Conservation (phyloP, 2,888 invertebrate genomes). For the Limnephilus auricula region DNA sequence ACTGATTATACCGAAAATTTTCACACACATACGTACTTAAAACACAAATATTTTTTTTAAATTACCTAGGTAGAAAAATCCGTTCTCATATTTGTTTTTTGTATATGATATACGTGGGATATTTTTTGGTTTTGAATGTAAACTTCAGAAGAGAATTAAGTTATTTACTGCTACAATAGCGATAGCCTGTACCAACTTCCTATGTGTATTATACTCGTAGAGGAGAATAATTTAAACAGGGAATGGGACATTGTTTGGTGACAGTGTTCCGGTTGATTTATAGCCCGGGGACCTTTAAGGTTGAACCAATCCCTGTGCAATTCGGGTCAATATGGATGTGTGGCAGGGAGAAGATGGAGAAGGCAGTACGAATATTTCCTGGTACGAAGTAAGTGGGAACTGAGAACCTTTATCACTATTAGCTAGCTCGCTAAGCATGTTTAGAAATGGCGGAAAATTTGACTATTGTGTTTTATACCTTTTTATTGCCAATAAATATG, state of each 20-base stretch:
- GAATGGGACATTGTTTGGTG: constrained; percentile 35
- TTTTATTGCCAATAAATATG: constrained; percentile 21
- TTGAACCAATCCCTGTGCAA: constrained; percentile 29
- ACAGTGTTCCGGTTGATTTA: constrained; percentile 43
- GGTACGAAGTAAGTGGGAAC: neutral
- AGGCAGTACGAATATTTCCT: neutral
- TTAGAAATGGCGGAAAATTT: constrained; percentile 6
- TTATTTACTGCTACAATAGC: neutral
- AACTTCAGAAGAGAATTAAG: neutral
- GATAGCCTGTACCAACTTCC: neutral
- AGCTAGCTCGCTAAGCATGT: neutral
- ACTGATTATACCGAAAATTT: neutral
- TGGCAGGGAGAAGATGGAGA: neutral
- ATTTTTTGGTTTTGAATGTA: neutral
- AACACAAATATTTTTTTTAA: too few species aligned
- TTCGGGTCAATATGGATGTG: constrained; percentile 26
- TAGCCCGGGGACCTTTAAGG: constrained; percentile 36
- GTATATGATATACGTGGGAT: neutral
- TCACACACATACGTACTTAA: neutral
- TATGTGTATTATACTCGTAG: neutral
- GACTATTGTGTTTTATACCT: constrained; percentile 19
- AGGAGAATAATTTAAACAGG: constrained; percentile 6
- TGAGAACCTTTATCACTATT: constrained; percentile 7
- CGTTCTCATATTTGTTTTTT: neutral
- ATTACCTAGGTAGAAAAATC: neutral